phyloP scores from a whole-genome alignment of 2,888 invertebrate genomes.

The Lamproptera curius region DNA sequence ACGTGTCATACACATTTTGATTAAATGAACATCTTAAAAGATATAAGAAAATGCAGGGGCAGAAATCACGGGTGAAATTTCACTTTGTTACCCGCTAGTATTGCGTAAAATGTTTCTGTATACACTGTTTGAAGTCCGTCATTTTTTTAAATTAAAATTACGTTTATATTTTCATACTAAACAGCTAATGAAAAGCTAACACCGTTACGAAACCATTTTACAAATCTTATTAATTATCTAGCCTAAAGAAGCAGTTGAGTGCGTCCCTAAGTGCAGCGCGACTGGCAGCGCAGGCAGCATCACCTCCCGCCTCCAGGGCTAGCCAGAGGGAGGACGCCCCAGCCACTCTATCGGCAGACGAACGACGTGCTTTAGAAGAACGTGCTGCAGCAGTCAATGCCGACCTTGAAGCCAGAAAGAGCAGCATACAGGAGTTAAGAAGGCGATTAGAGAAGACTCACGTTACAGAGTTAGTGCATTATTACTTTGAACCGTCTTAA shows the following conservation, averaged over 20 bases:
- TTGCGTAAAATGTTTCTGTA: no score
- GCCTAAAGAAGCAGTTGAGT: constrained; percentile 82
- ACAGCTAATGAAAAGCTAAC: no score
- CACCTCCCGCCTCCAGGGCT: constrained; percentile 45
- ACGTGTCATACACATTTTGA: no score
- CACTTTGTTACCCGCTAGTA: no score
- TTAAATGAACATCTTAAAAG: no score
- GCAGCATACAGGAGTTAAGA: constrained; percentile 89
- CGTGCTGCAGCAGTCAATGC: constrained; percentile 69
- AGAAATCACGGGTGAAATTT: no score
- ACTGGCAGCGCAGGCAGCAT: constrained; percentile 55
- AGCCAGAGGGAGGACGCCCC: constrained; percentile 50
- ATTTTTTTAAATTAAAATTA: no score
- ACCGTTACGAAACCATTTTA: no score
- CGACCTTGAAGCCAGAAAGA: constrained; percentile 87
- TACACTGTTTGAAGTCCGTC: no score
- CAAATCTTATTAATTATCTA: no score
- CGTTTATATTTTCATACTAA: no score
- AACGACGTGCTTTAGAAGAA: constrained; percentile 76
- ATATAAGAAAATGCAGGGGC: no score
- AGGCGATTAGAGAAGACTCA: constrained; percentile 89
- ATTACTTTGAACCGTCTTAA: background rate
- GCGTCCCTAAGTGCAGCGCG: constrained; percentile 78
- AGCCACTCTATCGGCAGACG: constrained; percentile 70
- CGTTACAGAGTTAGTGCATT: constrained; percentile 87